Base-by-base conservation (phyloP, 2,797 vertebrate species). In the Propithecus deckenii region DNA sequence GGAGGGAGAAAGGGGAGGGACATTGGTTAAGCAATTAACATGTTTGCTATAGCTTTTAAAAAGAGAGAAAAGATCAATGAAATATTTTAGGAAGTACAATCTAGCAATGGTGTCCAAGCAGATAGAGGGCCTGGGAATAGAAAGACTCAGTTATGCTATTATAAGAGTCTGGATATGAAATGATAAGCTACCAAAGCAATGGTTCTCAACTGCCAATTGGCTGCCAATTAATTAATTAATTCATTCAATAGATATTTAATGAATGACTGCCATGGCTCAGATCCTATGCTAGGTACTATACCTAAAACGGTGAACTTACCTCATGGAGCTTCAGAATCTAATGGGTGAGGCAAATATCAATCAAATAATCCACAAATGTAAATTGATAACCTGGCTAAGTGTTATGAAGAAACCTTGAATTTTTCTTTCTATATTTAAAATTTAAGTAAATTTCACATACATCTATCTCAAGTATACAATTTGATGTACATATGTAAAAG, bases 31-130 rank as follows among this genome's bases (percentile, higher is more conserved):
- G 32, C 59, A 86, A 71, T 20, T 61, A 41, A 15, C 67, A 38
- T 48, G 48, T 55, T 3, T 78, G 69, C 18, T 78, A 81, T 1
- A 76, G 65, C 55, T 91, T 83, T 89, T 90, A 48, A 65, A 72
- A 78, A 86, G 50, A 94, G 63, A 74, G 52, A 91, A 79, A 63
- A 50, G 79, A 63, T 43, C 75, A 38, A 48, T 23, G 43, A 52
- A 35, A 23, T 57, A 57, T 92, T 86, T 92, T 90, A 90, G 65
- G 71, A 92, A 78, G 35, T 18, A 75, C n/a, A 18, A 59, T 95
- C 30, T 76, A 63, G 50, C 50, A 84, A 80, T 25, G n/a, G 22
- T 65, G 15, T 9, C 23, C 11, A 59, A 86, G 61, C 17, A 57
- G 52, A 59, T 28, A 78, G 71, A 89, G 32, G 75, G 48, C 25